Base-by-base conservation (phyloP, 2,113 vertebrate species). In the Tragelaphus strepsiceros region DNA sequence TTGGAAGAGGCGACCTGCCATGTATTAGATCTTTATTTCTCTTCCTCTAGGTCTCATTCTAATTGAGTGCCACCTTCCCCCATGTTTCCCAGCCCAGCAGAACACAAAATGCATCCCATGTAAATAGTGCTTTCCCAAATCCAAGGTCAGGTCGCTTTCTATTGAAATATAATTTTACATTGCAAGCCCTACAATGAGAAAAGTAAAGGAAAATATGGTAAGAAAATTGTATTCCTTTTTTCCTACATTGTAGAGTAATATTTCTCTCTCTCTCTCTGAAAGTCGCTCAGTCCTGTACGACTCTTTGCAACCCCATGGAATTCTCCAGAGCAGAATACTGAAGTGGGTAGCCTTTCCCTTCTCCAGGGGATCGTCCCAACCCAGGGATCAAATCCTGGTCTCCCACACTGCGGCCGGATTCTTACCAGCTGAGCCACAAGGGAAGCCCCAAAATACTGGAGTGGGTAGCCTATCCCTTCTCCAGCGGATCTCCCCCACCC, bases 321-420 rank as follows among this genome's bases (percentile, higher is more conserved):
- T 64, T 17, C 32, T 64, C 30, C 62, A 64, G 30, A 15, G 7
- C 62, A 64, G 30, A n/a, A n/a, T 64, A 64, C 15, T 64, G 30
- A 16, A 15, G 30, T 32, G 7, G 61, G 30, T 64, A 64, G 0
- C 15, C 61, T 64, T 32, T 64, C 30, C 30, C 61, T 64, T 64
- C 61, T 64, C 24, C 61, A 64, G 61, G 61, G 61, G 15, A 32
- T 64, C 30, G 26, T 64, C 30, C 61, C 61, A 64, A 32, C 14
- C 15, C 30, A 64, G 15, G 15, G 15, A 32, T 64, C 15, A 64
- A 64, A 64, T 14, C 30, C 1, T 0, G 6, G 61, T 32, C 61
- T 64, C 7, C 61, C 0, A 3, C 7, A 8, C 17, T 64, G 30
- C 0, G 0, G 30, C 30, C 30, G 0, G 30, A 64, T 16, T 16